Percentiles rank a stretch among this genome's conserved stretches.
phyloP scores from a whole-genome alignment of 2,888 invertebrate genomes.

The Hirtodrosophila cameraria region DNA sequence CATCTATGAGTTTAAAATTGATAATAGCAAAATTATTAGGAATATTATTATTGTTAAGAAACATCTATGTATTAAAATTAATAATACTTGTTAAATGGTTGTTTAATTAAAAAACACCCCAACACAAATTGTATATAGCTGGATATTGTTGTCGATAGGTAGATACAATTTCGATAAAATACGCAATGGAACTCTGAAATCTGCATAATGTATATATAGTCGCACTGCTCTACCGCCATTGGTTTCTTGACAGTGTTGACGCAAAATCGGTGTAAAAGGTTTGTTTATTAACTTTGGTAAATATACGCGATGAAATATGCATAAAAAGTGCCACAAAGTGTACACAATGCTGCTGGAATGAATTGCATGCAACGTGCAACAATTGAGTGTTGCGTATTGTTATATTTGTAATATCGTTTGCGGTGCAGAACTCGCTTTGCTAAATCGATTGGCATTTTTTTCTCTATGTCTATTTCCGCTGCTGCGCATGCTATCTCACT shows the following conservation, averaged over 20 bases:
- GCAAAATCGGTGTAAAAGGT: conserved; percentile 48
- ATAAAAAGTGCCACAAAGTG: conserved; percentile 17
- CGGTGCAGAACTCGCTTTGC: conserved; percentile 48
- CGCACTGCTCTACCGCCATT: conserved; percentile 67
- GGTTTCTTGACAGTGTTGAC: conserved; percentile 63
- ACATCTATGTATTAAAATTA: no score
- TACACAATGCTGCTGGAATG: neutral
- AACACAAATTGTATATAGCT: conserved; percentile 37
- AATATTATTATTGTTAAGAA: no score
- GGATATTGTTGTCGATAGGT: neutral
- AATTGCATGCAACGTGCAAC: conserved; percentile 27
- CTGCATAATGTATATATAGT: conserved; percentile 34
- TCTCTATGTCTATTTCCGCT: conserved; percentile 72
- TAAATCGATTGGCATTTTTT: conserved; percentile 78
- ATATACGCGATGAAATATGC: conserved; percentile 20
- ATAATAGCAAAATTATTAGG: no score
- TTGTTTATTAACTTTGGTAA: conserved; percentile 32
- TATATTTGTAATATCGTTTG: conserved; percentile 22
- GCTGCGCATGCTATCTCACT: conserved; percentile 46
- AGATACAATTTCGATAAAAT: conserved; percentile 11
- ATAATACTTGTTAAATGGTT: neutral
- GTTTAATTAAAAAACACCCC: neutral
- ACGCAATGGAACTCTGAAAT: conserved; percentile 9
- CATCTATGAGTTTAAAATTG: no score
- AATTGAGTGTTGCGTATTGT: conserved; percentile 24